Percentiles rank a stretch among this genome's conserved stretches.
Evolutionary conservation across 1,140 invertebrate species (phyloP).

Genomic region (Sipha flava): DNA sequence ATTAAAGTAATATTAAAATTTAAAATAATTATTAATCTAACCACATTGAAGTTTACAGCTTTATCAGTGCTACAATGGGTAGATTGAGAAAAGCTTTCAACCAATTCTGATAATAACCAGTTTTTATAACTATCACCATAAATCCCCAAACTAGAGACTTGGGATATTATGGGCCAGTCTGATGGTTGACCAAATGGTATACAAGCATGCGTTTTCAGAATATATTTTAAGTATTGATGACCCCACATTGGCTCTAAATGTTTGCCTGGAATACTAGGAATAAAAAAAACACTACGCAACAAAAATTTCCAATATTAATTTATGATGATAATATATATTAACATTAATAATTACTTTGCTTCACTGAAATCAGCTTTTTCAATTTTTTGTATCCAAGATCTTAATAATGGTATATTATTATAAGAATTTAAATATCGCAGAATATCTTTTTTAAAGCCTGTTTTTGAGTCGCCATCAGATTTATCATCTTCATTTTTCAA

Average conservation of each 20-base stretch:
- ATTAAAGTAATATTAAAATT: background rate
- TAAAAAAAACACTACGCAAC: conserved; percentile 64
- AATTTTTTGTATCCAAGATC: conserved; percentile 66
- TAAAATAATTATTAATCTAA: background rate
- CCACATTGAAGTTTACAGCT: background rate
- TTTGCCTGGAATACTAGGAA: conserved; percentile 74
- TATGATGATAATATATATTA: too few relatives aligned
- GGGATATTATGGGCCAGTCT: conserved; percentile 64
- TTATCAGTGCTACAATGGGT: background rate
- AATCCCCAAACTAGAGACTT: conserved; percentile 85
- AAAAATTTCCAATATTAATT: conserved; percentile 32
- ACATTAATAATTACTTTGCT: conserved; percentile 58
- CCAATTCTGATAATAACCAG: conserved; percentile 48
- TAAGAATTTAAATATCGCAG: conserved; percentile 74
- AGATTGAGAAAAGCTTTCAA: background rate
- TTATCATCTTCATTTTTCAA: background rate
- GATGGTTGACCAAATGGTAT: conserved; percentile 50
- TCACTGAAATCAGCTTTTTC: conserved; percentile 65
- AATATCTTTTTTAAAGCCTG: conserved; percentile 76
- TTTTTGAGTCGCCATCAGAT: conserved; percentile 60
- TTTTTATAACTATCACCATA: conserved; percentile 60
- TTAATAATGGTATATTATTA: conserved; percentile 54
- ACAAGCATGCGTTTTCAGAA: conserved; percentile 56
- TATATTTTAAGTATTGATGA: conserved; percentile 56
- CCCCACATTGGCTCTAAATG: conserved; percentile 61